These are phyloP conservation scores for Leptonema lineaticorne DNA, from an alignment of 1,140 invertebrate species.

Conservation along the genomic window DNA sequence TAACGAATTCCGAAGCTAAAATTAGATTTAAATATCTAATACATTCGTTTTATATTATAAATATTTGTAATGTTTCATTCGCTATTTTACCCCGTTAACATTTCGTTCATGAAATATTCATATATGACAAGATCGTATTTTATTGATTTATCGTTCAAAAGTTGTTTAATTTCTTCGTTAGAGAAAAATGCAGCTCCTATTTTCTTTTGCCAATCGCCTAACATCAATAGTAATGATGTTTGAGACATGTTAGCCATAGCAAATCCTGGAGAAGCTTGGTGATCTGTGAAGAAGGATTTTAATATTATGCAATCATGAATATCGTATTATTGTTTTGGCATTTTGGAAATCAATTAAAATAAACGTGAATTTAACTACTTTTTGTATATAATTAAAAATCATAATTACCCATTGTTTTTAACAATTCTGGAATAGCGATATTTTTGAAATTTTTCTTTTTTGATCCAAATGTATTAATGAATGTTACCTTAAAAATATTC, in stretches of 20 bases:
- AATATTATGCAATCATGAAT: not conserved
- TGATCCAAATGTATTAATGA: slow-evolving; percentile 8
- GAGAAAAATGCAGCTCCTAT: not conserved
- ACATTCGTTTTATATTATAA: not conserved
- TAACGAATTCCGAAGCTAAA: slow-evolving; percentile 34
- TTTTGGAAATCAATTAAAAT: not conserved
- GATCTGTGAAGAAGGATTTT: not conserved
- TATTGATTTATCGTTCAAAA: slow-evolving; percentile 19
- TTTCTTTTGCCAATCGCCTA: not conserved
- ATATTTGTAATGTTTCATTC: not conserved
- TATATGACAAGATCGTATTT: slow-evolving; percentile 31
- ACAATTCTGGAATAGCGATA: not conserved
- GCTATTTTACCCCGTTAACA: slow-evolving; percentile 27
- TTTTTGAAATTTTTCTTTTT: slow-evolving; percentile 13
- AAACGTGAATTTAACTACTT: not conserved
- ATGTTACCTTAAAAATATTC: slow-evolving; percentile 16
- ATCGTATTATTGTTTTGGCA: not conserved
- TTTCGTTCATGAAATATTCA: slow-evolving; percentile 46
- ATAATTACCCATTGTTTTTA: not conserved
- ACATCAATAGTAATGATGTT: not conserved
- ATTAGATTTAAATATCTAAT: not conserved
- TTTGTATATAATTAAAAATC: not conserved
- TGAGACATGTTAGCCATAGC: slow-evolving; percentile 6
- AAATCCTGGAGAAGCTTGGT: not conserved
- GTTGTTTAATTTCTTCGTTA: not conserved